phyloP scores from a whole-genome alignment of 2,113 vertebrate species.

The Psophia crepitans region DNA sequence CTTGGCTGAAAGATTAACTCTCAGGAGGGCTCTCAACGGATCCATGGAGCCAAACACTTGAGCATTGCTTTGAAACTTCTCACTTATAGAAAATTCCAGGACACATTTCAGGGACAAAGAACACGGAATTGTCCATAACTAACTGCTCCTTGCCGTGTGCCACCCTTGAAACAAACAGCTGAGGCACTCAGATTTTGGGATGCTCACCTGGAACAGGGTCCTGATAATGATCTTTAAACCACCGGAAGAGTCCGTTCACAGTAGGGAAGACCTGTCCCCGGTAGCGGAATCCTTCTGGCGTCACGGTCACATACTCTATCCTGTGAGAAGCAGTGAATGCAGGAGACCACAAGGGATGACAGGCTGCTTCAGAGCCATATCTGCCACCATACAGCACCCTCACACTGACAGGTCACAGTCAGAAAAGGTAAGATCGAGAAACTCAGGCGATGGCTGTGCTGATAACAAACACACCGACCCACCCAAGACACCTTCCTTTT shows the following conservation, averaged over 20 bases:
- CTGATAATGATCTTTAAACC: slow-evolving; percentile 99
- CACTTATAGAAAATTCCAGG: background rate
- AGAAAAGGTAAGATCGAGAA: background rate
- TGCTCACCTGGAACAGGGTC: slow-evolving; percentile 92
- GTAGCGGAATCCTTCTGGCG: slow-evolving; percentile 95
- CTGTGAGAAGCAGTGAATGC: slow-evolving; percentile 61
- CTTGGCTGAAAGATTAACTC: background rate
- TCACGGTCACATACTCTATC: slow-evolving; percentile 95
- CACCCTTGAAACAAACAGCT: background rate
- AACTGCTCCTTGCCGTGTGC: background rate
- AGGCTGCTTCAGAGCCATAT: background rate
- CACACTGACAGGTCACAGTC: background rate
- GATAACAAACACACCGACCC: background rate
- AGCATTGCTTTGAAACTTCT: background rate
- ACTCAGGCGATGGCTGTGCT: fast-evolving
- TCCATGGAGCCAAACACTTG: background rate
- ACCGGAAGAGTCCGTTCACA: slow-evolving; percentile 94
- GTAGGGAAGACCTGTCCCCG: slow-evolving; percentile 94
- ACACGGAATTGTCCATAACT: background rate
- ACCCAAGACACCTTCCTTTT: background rate
- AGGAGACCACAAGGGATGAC: background rate
- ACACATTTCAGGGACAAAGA: background rate
- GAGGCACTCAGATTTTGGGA: background rate
- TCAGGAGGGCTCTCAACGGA: background rate
- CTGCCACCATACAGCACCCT: background rate